These are phyloP conservation scores for Anthopleura xanthogrammica DNA, from an alignment of 92 coral and sea anemone genomes.

Conservation along the genomic window DNA sequence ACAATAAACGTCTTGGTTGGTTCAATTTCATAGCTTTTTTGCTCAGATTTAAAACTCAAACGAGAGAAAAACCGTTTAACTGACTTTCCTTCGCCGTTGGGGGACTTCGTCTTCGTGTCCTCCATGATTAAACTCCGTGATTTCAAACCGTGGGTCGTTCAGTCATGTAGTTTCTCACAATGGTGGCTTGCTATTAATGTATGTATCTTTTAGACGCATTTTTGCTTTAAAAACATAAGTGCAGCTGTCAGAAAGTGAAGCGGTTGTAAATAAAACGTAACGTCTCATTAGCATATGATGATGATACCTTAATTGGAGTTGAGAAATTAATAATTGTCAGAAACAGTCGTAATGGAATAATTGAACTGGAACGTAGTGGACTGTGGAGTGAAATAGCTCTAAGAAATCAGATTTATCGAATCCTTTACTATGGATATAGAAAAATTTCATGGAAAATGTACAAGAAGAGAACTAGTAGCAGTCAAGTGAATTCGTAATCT, in stretches of 20 bases:
- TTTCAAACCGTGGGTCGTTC: not conserved
- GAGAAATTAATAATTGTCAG: not conserved
- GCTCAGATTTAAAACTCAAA: constrained; percentile 52
- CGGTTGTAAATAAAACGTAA: constrained; percentile 22
- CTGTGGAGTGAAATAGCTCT: not conserved
- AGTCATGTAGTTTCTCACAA: not conserved
- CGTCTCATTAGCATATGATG: constrained; percentile 20
- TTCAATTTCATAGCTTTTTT: constrained; percentile 61
- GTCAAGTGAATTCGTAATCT: not conserved
- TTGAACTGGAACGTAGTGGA: constrained; percentile 24
- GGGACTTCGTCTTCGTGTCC: not conserved
- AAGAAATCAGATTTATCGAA: not conserved
- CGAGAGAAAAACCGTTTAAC: constrained; percentile 25
- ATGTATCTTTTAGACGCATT: not conserved
- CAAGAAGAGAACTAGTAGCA: not conserved
- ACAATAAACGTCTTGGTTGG: constrained; percentile 71
- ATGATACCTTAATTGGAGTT: constrained; percentile 15
- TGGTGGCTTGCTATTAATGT: constrained; percentile 2
- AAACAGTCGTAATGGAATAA: not conserved
- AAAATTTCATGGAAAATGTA: not conserved
- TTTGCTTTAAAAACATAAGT: constrained; percentile 3
- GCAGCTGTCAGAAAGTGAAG: constrained; percentile 22
- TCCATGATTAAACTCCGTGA: not conserved
- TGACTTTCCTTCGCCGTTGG: constrained; percentile 5
- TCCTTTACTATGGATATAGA: not conserved